Conservation (phyloP, 2,113 vertebrate genomes). For the Festucalex cinctus region DNA sequence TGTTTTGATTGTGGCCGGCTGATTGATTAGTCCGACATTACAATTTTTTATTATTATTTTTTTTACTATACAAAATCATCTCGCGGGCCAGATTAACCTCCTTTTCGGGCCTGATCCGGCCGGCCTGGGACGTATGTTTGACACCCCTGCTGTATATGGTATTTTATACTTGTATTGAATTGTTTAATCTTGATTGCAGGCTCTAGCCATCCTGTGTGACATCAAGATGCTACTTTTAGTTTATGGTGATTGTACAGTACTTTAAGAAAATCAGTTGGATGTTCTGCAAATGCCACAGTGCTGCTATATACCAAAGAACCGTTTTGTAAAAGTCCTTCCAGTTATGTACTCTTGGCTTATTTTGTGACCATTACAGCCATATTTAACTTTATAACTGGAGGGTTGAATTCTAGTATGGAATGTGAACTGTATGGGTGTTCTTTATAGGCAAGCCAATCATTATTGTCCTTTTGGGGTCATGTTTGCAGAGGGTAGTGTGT, state of each 20-base stretch:
- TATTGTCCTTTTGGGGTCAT: constrained; percentile 48
- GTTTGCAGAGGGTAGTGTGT: constrained; percentile 6
- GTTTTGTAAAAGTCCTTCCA: not conserved
- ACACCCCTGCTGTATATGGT: not conserved
- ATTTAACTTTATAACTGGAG: constrained; percentile 20
- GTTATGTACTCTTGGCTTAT: not conserved
- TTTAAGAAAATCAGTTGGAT: constrained; percentile 30
- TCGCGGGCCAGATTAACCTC: too few species aligned
- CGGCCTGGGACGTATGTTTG: too few species aligned
- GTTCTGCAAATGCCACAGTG: not conserved
- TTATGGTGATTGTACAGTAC: constrained; percentile 21
- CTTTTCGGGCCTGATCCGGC: too few species aligned
- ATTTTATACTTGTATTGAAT: not conserved
- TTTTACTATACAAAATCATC: too few species aligned
- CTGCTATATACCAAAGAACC: constrained; percentile 11
- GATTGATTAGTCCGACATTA: too few species aligned
- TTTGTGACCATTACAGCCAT: constrained; percentile 10
- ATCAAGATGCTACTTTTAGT: constrained; percentile 35
- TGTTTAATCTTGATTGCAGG: not conserved
- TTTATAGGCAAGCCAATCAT: constrained; percentile 18
- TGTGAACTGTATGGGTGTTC: constrained; percentile 15
- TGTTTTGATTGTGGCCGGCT: too few species aligned
- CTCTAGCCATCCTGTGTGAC: constrained; percentile 6
- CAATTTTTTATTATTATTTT: too few species aligned
- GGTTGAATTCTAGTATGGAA: constrained; percentile 31